Evolutionary conservation across 2,797 vertebrate species (phyloP).

Genomic region (Calcarius lapponicus): DNA sequence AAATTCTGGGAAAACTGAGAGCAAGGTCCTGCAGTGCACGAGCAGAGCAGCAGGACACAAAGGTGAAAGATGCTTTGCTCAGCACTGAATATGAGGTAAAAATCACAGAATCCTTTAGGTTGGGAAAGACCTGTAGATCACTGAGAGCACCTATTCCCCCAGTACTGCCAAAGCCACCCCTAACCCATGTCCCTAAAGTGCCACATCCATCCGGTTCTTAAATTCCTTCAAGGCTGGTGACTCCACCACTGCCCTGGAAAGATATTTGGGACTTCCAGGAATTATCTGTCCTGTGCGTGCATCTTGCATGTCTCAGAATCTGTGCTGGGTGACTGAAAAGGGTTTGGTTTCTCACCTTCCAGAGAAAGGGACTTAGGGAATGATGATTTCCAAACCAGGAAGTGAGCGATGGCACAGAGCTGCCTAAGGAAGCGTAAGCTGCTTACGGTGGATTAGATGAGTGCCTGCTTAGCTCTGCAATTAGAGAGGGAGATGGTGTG

Average conservation of each 20-base stretch:
- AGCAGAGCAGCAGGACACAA: background rate
- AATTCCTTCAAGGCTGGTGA: background rate
- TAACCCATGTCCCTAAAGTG: background rate
- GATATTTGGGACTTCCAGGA: background rate
- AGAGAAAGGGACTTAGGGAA: background rate
- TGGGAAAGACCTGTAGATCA: background rate
- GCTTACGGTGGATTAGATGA: conserved; percentile 43
- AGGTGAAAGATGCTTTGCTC: background rate
- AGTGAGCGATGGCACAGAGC: background rate
- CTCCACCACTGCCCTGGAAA: background rate
- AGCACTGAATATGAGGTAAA: background rate
- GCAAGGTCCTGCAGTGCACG: background rate
- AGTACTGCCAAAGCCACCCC: background rate
- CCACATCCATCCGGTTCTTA: background rate
- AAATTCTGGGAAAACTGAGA: background rate
- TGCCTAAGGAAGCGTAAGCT: background rate
- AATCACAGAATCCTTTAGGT: background rate
- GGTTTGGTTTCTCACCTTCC: background rate
- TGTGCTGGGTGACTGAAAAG: background rate
- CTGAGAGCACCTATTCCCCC: background rate
- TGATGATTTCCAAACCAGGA: conserved; percentile 10
- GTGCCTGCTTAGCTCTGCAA: conserved; percentile 40
- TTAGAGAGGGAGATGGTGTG: conserved; percentile 36
- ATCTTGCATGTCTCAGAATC: background rate
- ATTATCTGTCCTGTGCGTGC: background rate